phyloP scores from a whole-genome alignment of 1,140 invertebrate species.

The Drosophila tani region DNA sequence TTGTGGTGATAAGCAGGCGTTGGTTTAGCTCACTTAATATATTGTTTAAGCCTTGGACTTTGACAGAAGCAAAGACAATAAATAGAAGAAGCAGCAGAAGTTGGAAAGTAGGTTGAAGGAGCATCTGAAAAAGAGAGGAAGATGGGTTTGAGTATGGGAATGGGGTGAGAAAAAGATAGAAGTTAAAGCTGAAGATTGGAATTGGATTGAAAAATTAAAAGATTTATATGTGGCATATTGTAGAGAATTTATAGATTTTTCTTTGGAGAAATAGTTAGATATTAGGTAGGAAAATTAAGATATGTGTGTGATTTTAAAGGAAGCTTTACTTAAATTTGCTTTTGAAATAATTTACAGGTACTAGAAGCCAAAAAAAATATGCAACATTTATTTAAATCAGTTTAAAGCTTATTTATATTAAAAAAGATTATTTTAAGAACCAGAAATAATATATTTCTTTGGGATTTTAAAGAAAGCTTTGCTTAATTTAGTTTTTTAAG shows the following conservation, averaged over 20 bases:
- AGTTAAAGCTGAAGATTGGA: no score
- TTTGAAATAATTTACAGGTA: not conserved
- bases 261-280: not conserved
- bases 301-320: not conserved
- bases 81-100: constrained; percentile 23
- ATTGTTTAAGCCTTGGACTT: not conserved
- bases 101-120: not conserved
- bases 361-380: no score
- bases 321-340: not conserved
- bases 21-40: constrained; percentile 52
- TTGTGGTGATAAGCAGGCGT: constrained; percentile 36
- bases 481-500: no score
- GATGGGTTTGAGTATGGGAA: not conserved
- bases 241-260: no score
- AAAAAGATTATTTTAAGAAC: no score
- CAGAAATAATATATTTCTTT: no score
- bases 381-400: no score
- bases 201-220: no score
- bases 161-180: no score
- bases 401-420: no score
- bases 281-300: not conserved
- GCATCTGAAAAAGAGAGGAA: constrained; percentile 62
- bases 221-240: no score
- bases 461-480: no score
- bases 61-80: not conserved